A percentile compares a stretch with the other conserved stretches of the same genome.
phyloP scores from a whole-genome alignment of 2,888 invertebrate genomes.

The Zele albiditarsus region DNA sequence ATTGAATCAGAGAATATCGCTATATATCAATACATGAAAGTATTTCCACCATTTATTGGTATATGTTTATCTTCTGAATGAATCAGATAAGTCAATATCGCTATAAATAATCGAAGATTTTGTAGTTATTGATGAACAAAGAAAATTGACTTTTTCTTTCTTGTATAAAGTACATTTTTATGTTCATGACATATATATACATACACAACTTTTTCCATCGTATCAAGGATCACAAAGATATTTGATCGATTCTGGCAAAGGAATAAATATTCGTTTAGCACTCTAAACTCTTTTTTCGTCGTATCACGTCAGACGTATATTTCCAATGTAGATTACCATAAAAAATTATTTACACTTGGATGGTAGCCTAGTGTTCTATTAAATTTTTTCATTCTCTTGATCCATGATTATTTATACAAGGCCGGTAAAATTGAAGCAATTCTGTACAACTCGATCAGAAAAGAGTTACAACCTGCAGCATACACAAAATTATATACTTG shows the following conservation, averaged over 20 bases:
- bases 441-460: not conserved
- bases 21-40: not conserved
- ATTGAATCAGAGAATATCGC: not conserved
- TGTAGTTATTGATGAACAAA: not conserved
- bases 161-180: not conserved
- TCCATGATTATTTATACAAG: not conserved
- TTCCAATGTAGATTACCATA: slow-evolving; percentile 15
- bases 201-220: not conserved
- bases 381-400: not conserved
- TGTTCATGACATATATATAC: not conserved
- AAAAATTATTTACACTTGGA: slow-evolving; percentile 22
- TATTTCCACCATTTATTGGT: not conserved
- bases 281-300: slow-evolving; percentile 3
- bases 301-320: not conserved
- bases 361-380: not conserved
- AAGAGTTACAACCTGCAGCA: not conserved
- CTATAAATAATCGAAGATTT: not conserved
- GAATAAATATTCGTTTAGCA: not conserved
- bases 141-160: not conserved
- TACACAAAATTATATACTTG: not conserved
- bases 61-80: not conserved
- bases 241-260: slow-evolving; percentile 11
- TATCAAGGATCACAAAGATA: not conserved
- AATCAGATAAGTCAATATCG: not conserved
- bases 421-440: not conserved